These are phyloP conservation scores for Hafferia zeledoni DNA, from an alignment of 2,797 vertebrate genomes.

Conservation along the genomic window DNA sequence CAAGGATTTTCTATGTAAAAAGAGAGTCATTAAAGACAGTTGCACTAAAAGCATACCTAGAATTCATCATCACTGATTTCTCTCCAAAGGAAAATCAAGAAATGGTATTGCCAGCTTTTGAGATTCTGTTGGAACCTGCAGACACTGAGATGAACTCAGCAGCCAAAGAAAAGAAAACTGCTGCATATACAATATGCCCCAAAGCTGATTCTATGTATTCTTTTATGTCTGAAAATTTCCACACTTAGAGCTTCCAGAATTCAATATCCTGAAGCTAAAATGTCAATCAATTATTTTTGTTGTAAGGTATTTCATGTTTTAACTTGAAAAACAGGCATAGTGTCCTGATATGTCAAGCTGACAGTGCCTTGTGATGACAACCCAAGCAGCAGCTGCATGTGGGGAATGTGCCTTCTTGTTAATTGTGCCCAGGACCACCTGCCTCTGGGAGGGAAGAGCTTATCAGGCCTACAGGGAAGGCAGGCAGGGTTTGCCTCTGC, in stretches of 20 bases:
- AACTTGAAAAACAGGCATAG: background rate
- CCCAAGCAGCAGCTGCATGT: background rate
- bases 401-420: background rate
- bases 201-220: background rate
- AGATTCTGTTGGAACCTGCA: background rate
- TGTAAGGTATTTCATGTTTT: background rate
- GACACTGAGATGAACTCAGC: background rate
- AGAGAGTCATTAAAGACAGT: background rate
- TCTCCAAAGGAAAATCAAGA: background rate
- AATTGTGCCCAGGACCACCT: background rate
- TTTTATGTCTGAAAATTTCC: background rate
- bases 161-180: background rate
- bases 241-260: background rate
- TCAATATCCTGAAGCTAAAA: background rate
- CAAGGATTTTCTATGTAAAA: background rate
- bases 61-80: background rate
- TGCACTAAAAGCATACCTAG: background rate
- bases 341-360: background rate
- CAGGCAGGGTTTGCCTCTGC: fast-evolving
- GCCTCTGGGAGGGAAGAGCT: background rate
- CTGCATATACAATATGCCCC: background rate
- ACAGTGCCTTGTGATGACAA: background rate
- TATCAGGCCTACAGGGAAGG: fast-evolving
- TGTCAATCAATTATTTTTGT: background rate
- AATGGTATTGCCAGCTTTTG: background rate